A percentile compares a stretch with the other conserved stretches of the same genome.
Conservation (phyloP, 2,113 vertebrate species). For the Saccopteryx bilineata region DNA sequence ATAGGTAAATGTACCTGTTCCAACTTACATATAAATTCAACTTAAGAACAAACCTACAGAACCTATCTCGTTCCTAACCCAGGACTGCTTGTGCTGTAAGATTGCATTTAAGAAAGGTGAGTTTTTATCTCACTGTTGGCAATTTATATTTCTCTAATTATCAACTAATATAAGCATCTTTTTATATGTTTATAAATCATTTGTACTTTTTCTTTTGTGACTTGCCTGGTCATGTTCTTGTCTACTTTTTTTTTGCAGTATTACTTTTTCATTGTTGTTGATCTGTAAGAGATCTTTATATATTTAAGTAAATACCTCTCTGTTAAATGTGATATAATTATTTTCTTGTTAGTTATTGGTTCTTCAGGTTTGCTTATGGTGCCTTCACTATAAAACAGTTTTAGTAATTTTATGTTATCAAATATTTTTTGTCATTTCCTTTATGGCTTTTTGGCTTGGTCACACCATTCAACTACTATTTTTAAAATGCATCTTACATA, state of each 20-base stretch:
- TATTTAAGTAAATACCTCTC: neutral
- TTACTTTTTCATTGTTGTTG: neutral
- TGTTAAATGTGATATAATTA: neutral
- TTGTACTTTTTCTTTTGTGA: neutral
- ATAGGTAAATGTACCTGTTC: no score
- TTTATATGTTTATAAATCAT: neutral
- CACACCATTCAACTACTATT: neutral
- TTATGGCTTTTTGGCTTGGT: neutral
- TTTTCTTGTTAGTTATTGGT: neutral
- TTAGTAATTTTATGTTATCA: constrained; percentile 7
- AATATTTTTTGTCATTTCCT: neutral
- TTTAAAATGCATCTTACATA: neutral
- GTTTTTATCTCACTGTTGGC: neutral
- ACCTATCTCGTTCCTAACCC: no score
- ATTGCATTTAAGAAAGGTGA: neutral
- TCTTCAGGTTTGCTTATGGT: neutral
- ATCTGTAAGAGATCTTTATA: neutral
- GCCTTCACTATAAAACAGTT: neutral
- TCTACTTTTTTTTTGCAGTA: neutral
- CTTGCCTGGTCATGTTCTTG: neutral
- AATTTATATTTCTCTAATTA: neutral
- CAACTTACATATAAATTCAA: no score
- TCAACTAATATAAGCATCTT: neutral
- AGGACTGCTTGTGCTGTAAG: no score
- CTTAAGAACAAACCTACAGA: no score